Evolutionary conservation across 2,797 vertebrate genomes (phyloP), one percentile per base, ranked within the genome.

Genomic region (Schizopygopsis pylzovi): DNA sequence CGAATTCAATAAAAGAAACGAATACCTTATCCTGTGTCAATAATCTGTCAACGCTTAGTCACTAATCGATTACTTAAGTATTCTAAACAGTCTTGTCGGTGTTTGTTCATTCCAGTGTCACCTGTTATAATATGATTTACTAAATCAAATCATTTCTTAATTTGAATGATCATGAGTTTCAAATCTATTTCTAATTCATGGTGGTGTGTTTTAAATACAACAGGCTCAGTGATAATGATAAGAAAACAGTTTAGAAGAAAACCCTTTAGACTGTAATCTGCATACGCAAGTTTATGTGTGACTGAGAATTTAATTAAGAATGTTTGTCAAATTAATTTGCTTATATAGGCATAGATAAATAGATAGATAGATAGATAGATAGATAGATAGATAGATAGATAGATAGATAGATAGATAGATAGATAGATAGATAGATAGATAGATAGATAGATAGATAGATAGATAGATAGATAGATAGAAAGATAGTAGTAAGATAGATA

Each of bases 1-100:
- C 59, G 83, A 86, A 90, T 76, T 81, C 84, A 72, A 49, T 79
- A 70, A 87, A 85, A 89, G 72, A 65, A 81, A 83, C 73, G 45
- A 72, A 37, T 76, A 88, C 43, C 72, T 85, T 25, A 79, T 85
- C 59, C 52, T 37, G 65, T 73, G 75, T 20, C 61, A 87, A 77
- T 71, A 73, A 80, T 33, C 63, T 81, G 79, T 68, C 79, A 68
- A 7, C 79, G 3, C 20, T 4, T 18, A 49, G 61, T 67, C 5
- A 15, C 63, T 41, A 85, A 85, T 85, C 84, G 80, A 80, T 65
- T 79, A 72, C 75, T 77, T 39, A 83, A 84, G 73, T 43, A 77
- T 67, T 84, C 63, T 59, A 79, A 72, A 85, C 43, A 72, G 39
- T 70, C 22, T 33, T 39, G 47, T 71, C 1, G 0, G 45, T 25